Conservation (phyloP, 2,888 invertebrate genomes). For the Ariolimax columbianus region DNA sequence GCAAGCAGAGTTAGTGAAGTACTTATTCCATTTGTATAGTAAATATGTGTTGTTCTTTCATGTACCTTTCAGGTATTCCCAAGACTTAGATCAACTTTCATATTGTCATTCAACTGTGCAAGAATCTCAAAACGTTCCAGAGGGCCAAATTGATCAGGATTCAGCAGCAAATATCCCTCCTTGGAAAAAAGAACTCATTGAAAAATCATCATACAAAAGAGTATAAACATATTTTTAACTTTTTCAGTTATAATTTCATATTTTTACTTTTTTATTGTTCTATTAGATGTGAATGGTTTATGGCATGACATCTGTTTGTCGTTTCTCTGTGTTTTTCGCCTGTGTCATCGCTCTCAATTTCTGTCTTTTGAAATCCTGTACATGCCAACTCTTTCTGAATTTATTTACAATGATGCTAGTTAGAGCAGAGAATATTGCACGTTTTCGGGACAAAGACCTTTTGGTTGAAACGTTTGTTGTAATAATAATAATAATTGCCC, state of each 20-base stretch:
- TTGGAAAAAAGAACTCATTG: constrained; percentile 72
- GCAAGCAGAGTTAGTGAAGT: not conserved
- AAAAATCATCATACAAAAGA: constrained; percentile 66
- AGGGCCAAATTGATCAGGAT: constrained; percentile 50
- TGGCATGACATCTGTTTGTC: too few species aligned
- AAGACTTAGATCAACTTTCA: constrained; percentile 1
- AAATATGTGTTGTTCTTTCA: not conserved
- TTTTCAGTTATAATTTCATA: not conserved
- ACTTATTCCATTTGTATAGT: not conserved
- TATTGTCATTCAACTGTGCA: constrained; percentile 10
- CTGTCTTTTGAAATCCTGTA: too few species aligned
- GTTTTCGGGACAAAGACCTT: too few species aligned
- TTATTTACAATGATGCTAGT: too few species aligned
- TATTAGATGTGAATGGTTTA: not conserved
- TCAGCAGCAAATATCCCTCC: constrained; percentile 62
- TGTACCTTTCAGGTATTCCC: not conserved
- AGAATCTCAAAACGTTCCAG: constrained; percentile 4
- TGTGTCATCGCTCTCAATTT: too few species aligned
- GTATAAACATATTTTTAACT: constrained; percentile 24
- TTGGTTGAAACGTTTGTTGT: too few species aligned
- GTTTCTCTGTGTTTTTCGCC: too few species aligned
- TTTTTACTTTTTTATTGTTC: not conserved
- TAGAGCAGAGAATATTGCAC: too few species aligned
- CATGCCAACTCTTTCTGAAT: too few species aligned
- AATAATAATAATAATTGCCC: too few species aligned